These are phyloP conservation scores for Podarcis muralis DNA, from an alignment of 2,113 vertebrate species.

Conservation along the genomic window DNA sequence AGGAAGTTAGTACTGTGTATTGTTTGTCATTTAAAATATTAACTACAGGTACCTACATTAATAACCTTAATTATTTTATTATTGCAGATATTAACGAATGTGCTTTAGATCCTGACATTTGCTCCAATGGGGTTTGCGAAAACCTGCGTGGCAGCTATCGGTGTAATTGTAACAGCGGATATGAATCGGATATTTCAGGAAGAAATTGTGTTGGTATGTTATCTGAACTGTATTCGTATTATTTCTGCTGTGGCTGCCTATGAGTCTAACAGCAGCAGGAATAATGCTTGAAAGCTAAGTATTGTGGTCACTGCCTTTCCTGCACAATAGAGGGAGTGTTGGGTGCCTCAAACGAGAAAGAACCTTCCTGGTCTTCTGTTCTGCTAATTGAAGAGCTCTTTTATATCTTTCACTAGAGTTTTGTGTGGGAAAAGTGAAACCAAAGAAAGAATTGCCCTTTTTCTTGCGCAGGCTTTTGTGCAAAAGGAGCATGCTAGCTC, in stretches of 20 bases:
- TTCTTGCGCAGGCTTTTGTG: too few species aligned
- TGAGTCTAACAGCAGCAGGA: too few species aligned
- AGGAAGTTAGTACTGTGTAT: not conserved
- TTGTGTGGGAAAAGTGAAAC: too few species aligned
- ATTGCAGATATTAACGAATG: constrained; percentile 83
- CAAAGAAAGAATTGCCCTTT: too few species aligned
- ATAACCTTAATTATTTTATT: constrained; percentile 8
- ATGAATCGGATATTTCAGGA: constrained; percentile 74
- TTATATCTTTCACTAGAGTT: too few species aligned
- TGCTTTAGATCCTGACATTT: constrained; percentile 81
- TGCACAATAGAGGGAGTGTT: not conserved
- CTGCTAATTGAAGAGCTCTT: too few species aligned
- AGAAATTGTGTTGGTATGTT: constrained; percentile 78
- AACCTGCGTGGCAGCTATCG: constrained; percentile 78
- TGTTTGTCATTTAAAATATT: not conserved
- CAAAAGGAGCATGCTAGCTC: too few species aligned
- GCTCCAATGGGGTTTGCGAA: constrained; percentile 80
- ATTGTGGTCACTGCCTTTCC: not conserved
- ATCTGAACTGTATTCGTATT: not conserved
- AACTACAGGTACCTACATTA: not conserved
- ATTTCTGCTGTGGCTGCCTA: not conserved
- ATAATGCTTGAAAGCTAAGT: not conserved
- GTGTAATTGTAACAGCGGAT: constrained; percentile 81
- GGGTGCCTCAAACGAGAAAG: not conserved
- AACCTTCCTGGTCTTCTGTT: too few species aligned